Evolutionary conservation across 2,888 invertebrate genomes (phyloP).

Genomic region (Scaptomyza reducta): DNA sequence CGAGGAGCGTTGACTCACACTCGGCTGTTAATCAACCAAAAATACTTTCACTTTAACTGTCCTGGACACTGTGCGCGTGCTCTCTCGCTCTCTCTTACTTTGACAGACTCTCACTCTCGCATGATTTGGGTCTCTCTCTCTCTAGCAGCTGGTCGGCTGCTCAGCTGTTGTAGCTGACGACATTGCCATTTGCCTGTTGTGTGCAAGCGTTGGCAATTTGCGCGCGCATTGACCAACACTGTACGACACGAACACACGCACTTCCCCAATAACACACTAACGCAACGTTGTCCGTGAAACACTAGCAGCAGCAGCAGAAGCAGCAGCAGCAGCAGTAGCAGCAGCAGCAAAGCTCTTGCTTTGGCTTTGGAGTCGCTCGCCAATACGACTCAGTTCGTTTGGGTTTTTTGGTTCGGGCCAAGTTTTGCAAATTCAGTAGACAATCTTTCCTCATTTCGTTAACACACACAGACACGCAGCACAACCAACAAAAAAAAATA

Average conservation of each 20-base stretch:
- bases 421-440: conserved; percentile 77
- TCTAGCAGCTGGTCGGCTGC: conserved; percentile 51
- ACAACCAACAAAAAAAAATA: conserved; percentile 35
- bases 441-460: conserved; percentile 82
- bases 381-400: conserved; percentile 42
- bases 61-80: conserved; percentile 41
- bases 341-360: conserved; percentile 51
- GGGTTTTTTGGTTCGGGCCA: conserved; percentile 40
- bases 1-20: background rate
- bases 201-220: conserved; percentile 68
- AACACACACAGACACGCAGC: conserved; percentile 71
- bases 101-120: conserved; percentile 9
- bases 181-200: conserved; percentile 68
- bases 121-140: conserved; percentile 13
- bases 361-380: conserved; percentile 28
- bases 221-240: conserved; percentile 73
- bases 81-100: conserved; percentile 41
- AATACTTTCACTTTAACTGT: conserved; percentile 71
- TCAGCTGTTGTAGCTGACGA: conserved; percentile 70
- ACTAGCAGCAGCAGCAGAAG: conserved; percentile 32
- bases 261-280: conserved; percentile 57
- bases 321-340: conserved; percentile 38
- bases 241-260: conserved; percentile 53
- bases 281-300: conserved; percentile 60
- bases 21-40: conserved; percentile 67